phyloP scores from a whole-genome alignment of 2,888 invertebrate species.

The Sceliomorpha sp. region DNA sequence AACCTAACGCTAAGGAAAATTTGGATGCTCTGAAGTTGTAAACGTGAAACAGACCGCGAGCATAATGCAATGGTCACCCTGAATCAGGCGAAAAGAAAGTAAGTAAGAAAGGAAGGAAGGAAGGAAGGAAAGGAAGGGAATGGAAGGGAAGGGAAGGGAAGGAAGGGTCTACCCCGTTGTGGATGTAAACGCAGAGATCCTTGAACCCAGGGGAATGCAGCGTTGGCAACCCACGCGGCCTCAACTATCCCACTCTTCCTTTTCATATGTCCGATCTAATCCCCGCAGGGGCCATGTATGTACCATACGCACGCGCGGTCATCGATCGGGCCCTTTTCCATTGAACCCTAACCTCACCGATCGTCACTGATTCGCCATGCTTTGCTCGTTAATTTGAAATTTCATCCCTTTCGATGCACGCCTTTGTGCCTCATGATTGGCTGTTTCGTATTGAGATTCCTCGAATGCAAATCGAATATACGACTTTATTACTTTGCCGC shows the following conservation, averaged over 20 bases:
- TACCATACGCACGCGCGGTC: constrained; percentile 54
- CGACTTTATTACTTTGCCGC: constrained; percentile 13
- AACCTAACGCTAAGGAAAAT: too few relatives aligned
- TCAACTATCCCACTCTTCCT: constrained; percentile 66
- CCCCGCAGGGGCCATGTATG: constrained; percentile 65
- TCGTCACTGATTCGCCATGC: constrained; percentile 47
- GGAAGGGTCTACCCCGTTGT: constrained; percentile 42
- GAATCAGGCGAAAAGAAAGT: constrained; percentile 42
- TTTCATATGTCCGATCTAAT: constrained; percentile 67
- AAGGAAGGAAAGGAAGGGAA: constrained; percentile 30
- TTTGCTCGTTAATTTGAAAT: constrained; percentile 49
- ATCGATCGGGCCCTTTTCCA: constrained; percentile 54
- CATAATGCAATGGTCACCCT: constrained; percentile 44
- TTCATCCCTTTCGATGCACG: constrained; percentile 39
- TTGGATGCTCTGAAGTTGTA: too few relatives aligned
- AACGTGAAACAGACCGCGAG: too few relatives aligned
- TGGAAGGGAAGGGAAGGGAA: constrained; percentile 30
- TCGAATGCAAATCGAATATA: constrained; percentile 18
- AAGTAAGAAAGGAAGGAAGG: constrained; percentile 37
- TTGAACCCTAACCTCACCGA: constrained; percentile 50
- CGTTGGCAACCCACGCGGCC: constrained; percentile 75
- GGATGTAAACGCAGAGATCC: constrained; percentile 70
- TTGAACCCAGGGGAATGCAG: constrained; percentile 79
- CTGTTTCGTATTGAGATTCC: constrained; percentile 29
- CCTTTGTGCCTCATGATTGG: constrained; percentile 21